These are phyloP conservation scores for Scolopax mira DNA, from an alignment of 2,113 vertebrate genomes.

Conservation along the genomic window DNA sequence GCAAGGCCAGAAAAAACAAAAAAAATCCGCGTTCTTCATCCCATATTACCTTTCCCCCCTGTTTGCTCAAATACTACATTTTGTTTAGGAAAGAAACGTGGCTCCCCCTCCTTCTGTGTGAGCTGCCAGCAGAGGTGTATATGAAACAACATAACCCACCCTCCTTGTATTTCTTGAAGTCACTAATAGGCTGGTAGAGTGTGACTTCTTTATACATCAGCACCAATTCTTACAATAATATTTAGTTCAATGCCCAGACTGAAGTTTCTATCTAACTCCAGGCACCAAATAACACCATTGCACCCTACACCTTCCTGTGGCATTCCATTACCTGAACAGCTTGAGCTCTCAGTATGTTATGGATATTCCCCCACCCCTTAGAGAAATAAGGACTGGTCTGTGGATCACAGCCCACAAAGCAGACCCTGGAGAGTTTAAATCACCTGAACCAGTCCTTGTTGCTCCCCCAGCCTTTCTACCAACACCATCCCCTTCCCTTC, in stretches of 20 bases:
- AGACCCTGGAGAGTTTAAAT: neutral
- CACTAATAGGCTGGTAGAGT: neutral
- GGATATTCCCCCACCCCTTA: neutral
- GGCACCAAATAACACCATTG: neutral
- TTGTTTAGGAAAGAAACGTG: neutral
- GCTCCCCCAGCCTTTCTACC: neutral
- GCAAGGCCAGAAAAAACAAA: neutral
- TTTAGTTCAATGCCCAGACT: neutral
- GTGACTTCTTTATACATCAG: neutral
- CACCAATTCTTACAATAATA: neutral
- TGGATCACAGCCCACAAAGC: rapidly evolving
- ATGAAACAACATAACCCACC: neutral
- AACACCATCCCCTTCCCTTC: neutral
- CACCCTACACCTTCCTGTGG: neutral
- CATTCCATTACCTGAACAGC: neutral
- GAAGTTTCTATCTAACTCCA: neutral
- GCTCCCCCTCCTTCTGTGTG: neutral
- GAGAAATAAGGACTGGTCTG: neutral
- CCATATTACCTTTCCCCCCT: neutral
- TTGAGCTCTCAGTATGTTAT: rapidly evolving
- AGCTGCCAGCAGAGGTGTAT: neutral
- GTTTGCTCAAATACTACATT: neutral
- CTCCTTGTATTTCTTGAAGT: neutral
- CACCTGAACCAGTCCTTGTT: rapidly evolving
- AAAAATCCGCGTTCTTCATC: neutral